Base-by-base conservation (phyloP, 1,140 invertebrate genomes). In the Leptinotarsa defecta region DNA sequence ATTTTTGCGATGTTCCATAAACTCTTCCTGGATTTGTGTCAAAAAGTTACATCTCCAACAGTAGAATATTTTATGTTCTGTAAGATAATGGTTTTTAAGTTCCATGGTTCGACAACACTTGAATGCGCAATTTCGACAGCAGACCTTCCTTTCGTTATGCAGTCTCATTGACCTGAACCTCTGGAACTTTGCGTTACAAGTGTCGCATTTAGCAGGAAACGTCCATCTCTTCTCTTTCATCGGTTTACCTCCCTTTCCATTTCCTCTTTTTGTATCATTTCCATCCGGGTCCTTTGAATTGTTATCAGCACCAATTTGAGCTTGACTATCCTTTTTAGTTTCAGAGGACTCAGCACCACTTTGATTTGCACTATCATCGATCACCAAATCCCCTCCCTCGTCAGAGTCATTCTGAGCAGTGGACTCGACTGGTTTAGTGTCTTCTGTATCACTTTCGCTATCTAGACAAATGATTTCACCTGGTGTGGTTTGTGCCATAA, bases 321-420 rank as follows among this genome's bases (percentile, higher is more conserved):
- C 34, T 11, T 43, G 5, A 43, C 8, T 43, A 11, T 43, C 34
- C 34, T 43, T 11, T 43, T 43, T 43, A 43, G 34, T 43, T 43
- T 43, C 34, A 43, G 34, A 11, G n/a, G 52, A 13, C n/a, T 57
- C 52, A n/a, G 15, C 52, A n/a, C 17, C 52, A n/a, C 52, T 57
- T 57, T 19, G 15, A 19, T 17, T 43, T 24, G 13, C 64, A 20
- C 17, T 65, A n/a, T 73, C 71, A 61, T 73, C 71, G 17, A 73
- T 73, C 5, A 73, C 62, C 11, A 73, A 65, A 27, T 71, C 52
- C 4, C 49, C 48, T 22, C 48, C 69, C n/a, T 64, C 71, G 27
- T 64, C 71, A 4, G 61, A 48, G 8, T 61, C 68, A 49, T 4
- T 24, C 5, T 67, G 13, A 20, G 64, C n/a, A n/a, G 15, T 4